Percentiles rank a stretch among this genome's conserved stretches.
Conservation (phyloP, 2,888 invertebrate genomes). For the Heterodera filipjevi region DNA sequence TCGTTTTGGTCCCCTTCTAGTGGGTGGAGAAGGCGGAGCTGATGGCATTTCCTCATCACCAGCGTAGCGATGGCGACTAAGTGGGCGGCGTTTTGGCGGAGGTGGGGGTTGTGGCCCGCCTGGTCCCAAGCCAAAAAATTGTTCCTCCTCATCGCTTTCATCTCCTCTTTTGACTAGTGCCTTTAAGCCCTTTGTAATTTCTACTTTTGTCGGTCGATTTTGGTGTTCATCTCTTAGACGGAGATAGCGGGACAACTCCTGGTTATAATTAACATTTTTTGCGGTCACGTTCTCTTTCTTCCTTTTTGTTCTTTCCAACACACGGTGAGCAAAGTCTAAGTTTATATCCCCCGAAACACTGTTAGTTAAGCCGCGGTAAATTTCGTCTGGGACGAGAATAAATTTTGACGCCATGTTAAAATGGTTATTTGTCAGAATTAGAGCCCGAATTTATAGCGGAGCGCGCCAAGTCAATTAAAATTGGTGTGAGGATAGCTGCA, state of each 20-base stretch:
- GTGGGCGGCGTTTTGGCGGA: background rate
- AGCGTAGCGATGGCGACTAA: background rate
- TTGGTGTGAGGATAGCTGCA: conserved; percentile 11
- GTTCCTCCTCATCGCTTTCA: background rate
- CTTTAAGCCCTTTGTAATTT: background rate
- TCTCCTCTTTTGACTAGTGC: background rate
- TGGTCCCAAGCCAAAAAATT: background rate
- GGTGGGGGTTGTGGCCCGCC: background rate
- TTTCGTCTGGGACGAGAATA: conserved; percentile 33
- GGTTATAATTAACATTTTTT: conserved; percentile 16
- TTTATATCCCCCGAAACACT: background rate
- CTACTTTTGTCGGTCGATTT: background rate
- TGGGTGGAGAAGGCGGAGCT: background rate
- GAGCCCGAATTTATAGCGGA: background rate
- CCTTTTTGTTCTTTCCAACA: background rate
- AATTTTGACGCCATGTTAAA: conserved; percentile 21
- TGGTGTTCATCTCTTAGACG: background rate
- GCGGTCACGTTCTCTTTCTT: background rate
- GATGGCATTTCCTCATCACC: background rate
- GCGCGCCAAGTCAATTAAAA: conserved; percentile 20
- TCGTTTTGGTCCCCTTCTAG: background rate
- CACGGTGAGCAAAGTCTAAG: background rate
- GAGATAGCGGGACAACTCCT: background rate
- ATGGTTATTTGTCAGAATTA: background rate
- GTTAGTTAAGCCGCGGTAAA: conserved; percentile 21